These are phyloP conservation scores for Heliconius eleuchia DNA, from an alignment of 1,140 invertebrate species.

Conservation along the genomic window DNA sequence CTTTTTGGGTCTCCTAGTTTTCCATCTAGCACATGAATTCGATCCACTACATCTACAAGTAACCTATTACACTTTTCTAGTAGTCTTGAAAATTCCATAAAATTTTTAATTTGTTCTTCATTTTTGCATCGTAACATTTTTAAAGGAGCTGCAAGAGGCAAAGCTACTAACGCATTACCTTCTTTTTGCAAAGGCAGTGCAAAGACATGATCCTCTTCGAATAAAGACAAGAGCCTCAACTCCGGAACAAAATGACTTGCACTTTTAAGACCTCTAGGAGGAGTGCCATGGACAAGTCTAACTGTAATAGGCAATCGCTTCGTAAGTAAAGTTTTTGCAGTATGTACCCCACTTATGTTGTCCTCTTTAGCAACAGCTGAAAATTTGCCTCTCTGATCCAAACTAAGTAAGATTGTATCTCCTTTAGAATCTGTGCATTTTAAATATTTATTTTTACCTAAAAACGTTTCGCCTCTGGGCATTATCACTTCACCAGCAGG, in stretches of 20 bases:
- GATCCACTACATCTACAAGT: slow-evolving; percentile 91
- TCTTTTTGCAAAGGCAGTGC: slow-evolving; percentile 92
- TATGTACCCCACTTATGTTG: slow-evolving; percentile 96
- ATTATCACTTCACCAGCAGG: slow-evolving; percentile 91
- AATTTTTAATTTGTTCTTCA: slow-evolving; percentile 89
- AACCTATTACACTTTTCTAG: slow-evolving; percentile 90
- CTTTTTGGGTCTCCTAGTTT: slow-evolving; percentile 86
- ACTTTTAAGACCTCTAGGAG: slow-evolving; percentile 89
- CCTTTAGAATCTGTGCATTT: slow-evolving; percentile 93
- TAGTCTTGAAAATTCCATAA: slow-evolving; percentile 90
- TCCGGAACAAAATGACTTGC: slow-evolving; percentile 91
- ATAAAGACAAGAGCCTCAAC: slow-evolving; percentile 90
- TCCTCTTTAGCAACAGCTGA: slow-evolving; percentile 94
- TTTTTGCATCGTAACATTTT: slow-evolving; percentile 93
- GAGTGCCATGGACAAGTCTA: slow-evolving; percentile 92
- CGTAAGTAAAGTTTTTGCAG: slow-evolving; percentile 90
- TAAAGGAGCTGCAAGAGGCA: slow-evolving; percentile 92
- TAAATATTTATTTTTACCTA: slow-evolving; percentile 89
- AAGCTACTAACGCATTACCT: slow-evolving; percentile 87
- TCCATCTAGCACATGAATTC: slow-evolving; percentile 90
- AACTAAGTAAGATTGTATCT: slow-evolving; percentile 90
- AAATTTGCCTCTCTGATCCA: slow-evolving; percentile 94
- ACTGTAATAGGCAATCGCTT: slow-evolving; percentile 95
- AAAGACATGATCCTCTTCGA: slow-evolving; percentile 93
- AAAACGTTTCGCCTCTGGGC: slow-evolving; percentile 85